Conservation (phyloP, 2,113 vertebrate species). For the Sinocyclocheilus rhinocerous region DNA sequence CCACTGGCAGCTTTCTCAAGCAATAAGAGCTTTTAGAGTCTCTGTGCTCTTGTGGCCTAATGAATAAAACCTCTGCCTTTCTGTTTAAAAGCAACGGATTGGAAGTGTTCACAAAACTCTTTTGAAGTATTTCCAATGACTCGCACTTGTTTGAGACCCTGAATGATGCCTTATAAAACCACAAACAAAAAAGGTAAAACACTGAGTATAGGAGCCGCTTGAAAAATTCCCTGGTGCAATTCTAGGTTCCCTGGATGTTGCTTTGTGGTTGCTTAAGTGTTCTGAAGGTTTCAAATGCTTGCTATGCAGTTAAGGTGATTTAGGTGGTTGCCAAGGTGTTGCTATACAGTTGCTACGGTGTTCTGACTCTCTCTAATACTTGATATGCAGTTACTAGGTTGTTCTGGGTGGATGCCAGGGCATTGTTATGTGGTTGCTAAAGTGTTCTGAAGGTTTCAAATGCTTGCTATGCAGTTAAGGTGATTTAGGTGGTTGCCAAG, state of each 20-base stretch:
- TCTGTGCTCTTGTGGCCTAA: conserved; percentile 33
- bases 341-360: background rate
- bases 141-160: background rate
- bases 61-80: conserved; percentile 41
- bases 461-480: background rate
- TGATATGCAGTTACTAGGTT: background rate
- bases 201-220: background rate
- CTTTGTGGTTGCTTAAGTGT: background rate
- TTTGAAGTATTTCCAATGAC: background rate
- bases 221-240: background rate
- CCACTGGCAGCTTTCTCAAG: conserved; percentile 33
- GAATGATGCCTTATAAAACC: conserved; percentile 18
- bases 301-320: background rate
- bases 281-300: background rate
- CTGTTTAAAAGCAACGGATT: conserved; percentile 24
- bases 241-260: background rate
- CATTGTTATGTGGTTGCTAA: too few relatives aligned
- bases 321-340: background rate
- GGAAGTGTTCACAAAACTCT: background rate
- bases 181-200: background rate
- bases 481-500: background rate
- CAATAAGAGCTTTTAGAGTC: conserved; percentile 41
- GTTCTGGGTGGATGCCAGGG: too few relatives aligned
- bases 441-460: background rate
- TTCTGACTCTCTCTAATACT: background rate